Base-by-base conservation (phyloP, 1,140 invertebrate genomes). In the Portunus trituberculatus region DNA sequence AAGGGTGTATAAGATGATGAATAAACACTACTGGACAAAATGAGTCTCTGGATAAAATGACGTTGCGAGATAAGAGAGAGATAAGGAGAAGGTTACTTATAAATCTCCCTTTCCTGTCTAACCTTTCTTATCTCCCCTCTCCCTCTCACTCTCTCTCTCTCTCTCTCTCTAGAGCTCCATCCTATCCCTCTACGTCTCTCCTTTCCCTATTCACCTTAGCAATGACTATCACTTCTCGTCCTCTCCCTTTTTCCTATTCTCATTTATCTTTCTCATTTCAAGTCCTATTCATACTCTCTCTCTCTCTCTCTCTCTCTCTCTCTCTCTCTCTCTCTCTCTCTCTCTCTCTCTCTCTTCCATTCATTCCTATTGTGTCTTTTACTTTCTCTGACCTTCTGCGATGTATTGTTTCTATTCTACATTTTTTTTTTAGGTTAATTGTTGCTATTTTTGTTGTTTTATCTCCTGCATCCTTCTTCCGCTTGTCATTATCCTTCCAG, bases 281-380 rank as follows among this genome's bases (percentile, higher is more conserved):
- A 6, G 0, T 25, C 39, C 6, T 25, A 29, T 32, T 88, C 46
- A 88, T 88, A 88, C 31, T 32, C 86, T 32, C 86, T 48, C 45
- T 48, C 45, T 90, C 88, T 90, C 88, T 90, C 88, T 90, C 88
- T 89, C 87, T 89, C 87, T 89, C 87, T 89, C 87, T 89, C 87
- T 89, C 87, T 89, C 87, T 89, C 87, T 89, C 87, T 89, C 87
- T 89, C 87, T 89, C 87, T 89, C 87, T 46, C 39, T 89, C 87
- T 89, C 87, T 89, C 87, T 89, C 87, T 89, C 87, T 89, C 87
- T 89, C 87, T 89, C 87, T 88, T 28, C 48, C 87, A 46, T 28
- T 89, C 29, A 46, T 28, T 7, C 39, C 32, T 10, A 46, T 45
- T 89, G 32, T 88, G 32, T 89, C 87, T 28, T 29, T 89, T 31